A percentile compares a stretch with the other conserved stretches of the same genome.
These are phyloP conservation scores for Muscina levida DNA, from an alignment of 2,888 invertebrate genomes.

Conservation along the genomic window DNA sequence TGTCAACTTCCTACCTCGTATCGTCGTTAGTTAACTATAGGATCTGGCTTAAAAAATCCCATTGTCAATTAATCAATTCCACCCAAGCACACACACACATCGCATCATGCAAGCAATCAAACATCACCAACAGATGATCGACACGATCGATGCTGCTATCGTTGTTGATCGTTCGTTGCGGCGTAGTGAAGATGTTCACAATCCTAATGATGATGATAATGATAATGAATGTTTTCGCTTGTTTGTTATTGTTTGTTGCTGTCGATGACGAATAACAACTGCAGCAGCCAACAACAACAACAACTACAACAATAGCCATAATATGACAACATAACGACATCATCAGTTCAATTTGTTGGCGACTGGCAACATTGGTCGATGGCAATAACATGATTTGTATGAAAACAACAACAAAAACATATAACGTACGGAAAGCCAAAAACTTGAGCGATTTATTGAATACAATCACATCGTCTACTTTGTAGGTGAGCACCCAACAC, in stretches of 20 bases:
- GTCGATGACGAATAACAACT: constrained; percentile 57
- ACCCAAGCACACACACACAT: too few species aligned
- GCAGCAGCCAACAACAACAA: constrained; percentile 27
- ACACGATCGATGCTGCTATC: neutral
- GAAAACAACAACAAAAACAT: constrained; percentile 38
- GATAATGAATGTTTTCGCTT: constrained; percentile 44
- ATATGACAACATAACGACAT: neutral
- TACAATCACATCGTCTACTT: too few species aligned
- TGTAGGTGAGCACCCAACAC: too few species aligned
- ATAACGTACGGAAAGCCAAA: constrained; percentile 42
- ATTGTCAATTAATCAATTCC: too few species aligned
- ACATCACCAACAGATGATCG: too few species aligned
- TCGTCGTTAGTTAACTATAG: too few species aligned
- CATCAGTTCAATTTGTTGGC: constrained; percentile 50
- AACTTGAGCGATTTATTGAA: constrained; percentile 20
- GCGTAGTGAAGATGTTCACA: constrained; percentile 10
- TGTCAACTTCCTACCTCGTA: too few species aligned
- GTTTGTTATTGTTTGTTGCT: constrained; percentile 34
- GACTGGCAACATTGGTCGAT: constrained; percentile 57
- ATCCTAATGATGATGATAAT: neutral
- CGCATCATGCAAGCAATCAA: too few species aligned
- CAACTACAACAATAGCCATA: constrained; percentile 6
- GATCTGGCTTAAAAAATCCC: too few species aligned
- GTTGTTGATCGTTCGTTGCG: neutral
- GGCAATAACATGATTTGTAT: neutral